Conservation (phyloP, 2,888 invertebrate species). For the Diarsia rubi region DNA sequence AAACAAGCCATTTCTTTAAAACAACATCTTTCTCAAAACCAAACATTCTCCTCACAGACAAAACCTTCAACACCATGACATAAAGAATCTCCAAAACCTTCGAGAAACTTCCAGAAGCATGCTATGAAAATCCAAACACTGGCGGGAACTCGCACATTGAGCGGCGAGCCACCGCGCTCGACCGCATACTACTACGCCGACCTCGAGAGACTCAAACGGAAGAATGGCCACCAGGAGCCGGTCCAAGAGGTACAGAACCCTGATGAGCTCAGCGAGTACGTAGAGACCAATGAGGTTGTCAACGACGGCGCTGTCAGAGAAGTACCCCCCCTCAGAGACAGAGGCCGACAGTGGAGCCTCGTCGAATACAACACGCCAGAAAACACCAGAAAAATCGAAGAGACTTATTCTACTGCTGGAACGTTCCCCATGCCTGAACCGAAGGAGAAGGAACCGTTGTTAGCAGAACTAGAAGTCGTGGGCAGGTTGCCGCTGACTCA, state of each 20-base stretch:
- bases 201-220: slow-evolving; percentile 89
- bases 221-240: slow-evolving; percentile 65
- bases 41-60: slow-evolving; percentile 40
- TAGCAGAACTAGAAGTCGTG: slow-evolving; percentile 85
- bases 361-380: slow-evolving; percentile 83
- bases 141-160: slow-evolving; percentile 81
- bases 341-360: slow-evolving; percentile 76
- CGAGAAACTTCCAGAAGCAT: slow-evolving; percentile 33
- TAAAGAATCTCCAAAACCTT: slow-evolving; percentile 8
- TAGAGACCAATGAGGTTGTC: slow-evolving; percentile 80
- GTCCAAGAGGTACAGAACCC: slow-evolving; percentile 74
- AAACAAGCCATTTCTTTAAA: background rate
- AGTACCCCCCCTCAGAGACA: slow-evolving; percentile 81
- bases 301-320: slow-evolving; percentile 82
- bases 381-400: slow-evolving; percentile 76
- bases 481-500: slow-evolving; percentile 84
- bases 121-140: slow-evolving; percentile 72
- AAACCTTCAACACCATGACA: background rate
- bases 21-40: slow-evolving; percentile 3
- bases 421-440: slow-evolving; percentile 89
- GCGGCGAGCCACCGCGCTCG: slow-evolving; percentile 91
- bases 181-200: slow-evolving; percentile 91
- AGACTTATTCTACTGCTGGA: slow-evolving; percentile 88
- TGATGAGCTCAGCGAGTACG: slow-evolving; percentile 88
- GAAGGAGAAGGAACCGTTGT: slow-evolving; percentile 85